These are phyloP conservation scores for Mesoligia furuncula DNA, from an alignment of 2,888 invertebrate genomes.

Conservation along the genomic window DNA sequence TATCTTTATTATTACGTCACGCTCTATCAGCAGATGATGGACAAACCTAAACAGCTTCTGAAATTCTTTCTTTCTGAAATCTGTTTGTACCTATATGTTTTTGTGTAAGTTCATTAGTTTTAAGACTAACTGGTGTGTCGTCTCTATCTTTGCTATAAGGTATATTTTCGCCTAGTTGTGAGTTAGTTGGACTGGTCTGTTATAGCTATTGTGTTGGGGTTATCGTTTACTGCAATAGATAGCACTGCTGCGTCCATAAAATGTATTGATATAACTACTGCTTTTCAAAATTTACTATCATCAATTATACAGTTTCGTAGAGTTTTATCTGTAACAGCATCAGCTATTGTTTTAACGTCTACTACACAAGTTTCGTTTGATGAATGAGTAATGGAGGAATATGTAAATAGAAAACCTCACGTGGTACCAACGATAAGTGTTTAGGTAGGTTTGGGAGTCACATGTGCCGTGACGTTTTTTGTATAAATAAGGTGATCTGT, in stretches of 20 bases:
- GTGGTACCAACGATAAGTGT: conserved; percentile 27
- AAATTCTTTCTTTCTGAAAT: too few species aligned
- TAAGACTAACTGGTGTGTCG: not conserved
- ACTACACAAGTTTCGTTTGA: not conserved
- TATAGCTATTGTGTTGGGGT: not conserved
- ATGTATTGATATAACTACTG: not conserved
- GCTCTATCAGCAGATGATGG: not conserved
- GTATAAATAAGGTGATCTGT: conserved; percentile 10
- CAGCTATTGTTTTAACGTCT: conserved; percentile 3
- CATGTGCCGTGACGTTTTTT: conserved; percentile 28
- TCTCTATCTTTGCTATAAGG: not conserved
- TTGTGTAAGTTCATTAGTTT: conserved; percentile 1
- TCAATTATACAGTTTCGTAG: not conserved
- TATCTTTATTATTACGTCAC: conserved; percentile 6
- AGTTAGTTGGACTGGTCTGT: not conserved
- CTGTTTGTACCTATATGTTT: not conserved
- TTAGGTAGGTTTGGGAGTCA: conserved; percentile 32
- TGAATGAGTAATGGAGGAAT: conserved; percentile 23
- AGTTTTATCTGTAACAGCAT: not conserved
- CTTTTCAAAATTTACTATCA: not conserved
- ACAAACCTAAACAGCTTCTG: conserved; percentile 6
- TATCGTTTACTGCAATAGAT: not conserved
- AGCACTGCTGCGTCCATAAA: not conserved
- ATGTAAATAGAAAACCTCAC: conserved; percentile 34
- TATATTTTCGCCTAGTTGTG: not conserved